Base-by-base conservation (phyloP, 1,140 invertebrate genomes). In the Pteromalus puparum region DNA sequence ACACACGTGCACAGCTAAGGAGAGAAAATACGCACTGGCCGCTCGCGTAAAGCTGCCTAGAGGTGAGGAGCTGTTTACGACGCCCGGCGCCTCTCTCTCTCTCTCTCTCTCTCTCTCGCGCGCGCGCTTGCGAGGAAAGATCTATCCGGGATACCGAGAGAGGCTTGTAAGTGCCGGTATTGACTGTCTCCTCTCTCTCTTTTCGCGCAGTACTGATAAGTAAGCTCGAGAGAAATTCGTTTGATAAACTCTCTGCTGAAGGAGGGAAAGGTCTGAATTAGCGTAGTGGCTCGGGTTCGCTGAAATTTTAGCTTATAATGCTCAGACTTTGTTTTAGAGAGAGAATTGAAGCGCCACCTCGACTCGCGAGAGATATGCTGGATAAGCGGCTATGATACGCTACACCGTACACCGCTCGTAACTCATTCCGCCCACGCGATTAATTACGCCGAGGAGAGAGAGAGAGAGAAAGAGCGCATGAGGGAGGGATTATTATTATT, bases 371-470 rank as follows among this genome's bases (percentile, higher is more conserved):
- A 26, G 67, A 70, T 28, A 18, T 0, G 18, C 9, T 2, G 26
- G 67, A 70, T 26, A 70, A 30, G 26, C 67, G 26, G 12, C 30
- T 21, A n/a, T 53, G 72, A 61, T 61, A 61, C 53, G 18, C 53
- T 61, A 61, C 21, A n/a, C 53, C 53, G 21, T 61, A 72, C 65
- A 82, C 81, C 74, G 75, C 83, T 84, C 77, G 77, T 84, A 80
- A 80, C 21, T 84, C 83, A 84, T 68, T 48, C 53, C 77, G 53
- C 77, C 83, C 77, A 74, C 83, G 77, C 65, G 77, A 84, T 84
- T 84, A 84, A 84, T 84, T 84, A 80, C 75, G 61, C 65, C 65
- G n/a, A 7, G 6, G 70, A 13, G 70, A 6, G 82, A 82, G 13
- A 53, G 48, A 53, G 48, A 53, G 48, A 53, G 48, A 15, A 0